Percentiles rank a stretch among this genome's conserved stretches.
Evolutionary conservation across 1,140 invertebrate species (phyloP).

Genomic region (Epicauta chinensis): DNA sequence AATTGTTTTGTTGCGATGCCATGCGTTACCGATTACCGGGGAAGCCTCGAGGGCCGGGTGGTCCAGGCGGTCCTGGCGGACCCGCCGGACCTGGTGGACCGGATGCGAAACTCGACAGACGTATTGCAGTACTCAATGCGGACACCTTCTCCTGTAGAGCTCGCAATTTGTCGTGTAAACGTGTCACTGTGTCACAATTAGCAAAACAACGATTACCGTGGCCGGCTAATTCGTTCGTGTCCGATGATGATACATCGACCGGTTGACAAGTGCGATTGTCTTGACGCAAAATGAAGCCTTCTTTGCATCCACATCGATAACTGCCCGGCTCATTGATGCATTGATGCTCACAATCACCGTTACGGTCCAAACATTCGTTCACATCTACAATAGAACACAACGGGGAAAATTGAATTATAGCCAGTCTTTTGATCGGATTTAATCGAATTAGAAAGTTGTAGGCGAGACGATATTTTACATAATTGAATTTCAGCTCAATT

Average conservation of each 20-base stretch:
- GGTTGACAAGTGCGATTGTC: conserved; percentile 57
- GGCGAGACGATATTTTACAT: no score
- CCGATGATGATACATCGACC: conserved; percentile 15
- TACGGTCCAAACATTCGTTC: conserved; percentile 60
- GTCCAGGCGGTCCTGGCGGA: conserved; percentile 42
- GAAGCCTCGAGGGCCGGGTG: conserved; percentile 42
- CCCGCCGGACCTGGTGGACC: conserved; percentile 46
- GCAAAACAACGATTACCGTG: conserved; percentile 48
- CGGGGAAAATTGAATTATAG: neutral
- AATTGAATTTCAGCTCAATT: no score
- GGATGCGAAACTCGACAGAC: conserved; percentile 50
- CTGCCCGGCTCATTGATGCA: conserved; percentile 55
- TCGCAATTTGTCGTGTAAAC: conserved; percentile 51
- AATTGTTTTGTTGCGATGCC: no score
- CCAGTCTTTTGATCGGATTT: neutral
- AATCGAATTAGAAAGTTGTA: no score
- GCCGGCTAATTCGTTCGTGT: conserved; percentile 30
- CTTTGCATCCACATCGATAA: conserved; percentile 50
- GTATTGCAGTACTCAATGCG: conserved; percentile 52
- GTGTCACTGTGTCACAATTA: conserved; percentile 51
- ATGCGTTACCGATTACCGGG: no score
- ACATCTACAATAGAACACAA: conserved; percentile 53
- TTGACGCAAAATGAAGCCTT: conserved; percentile 45
- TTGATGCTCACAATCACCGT: conserved; percentile 53
- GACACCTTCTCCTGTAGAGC: conserved; percentile 51